Evolutionary conservation across 2,797 vertebrate genomes (phyloP), one percentile per base, ranked within the genome.

Genomic region (Urosaurus nigricauda): DNA sequence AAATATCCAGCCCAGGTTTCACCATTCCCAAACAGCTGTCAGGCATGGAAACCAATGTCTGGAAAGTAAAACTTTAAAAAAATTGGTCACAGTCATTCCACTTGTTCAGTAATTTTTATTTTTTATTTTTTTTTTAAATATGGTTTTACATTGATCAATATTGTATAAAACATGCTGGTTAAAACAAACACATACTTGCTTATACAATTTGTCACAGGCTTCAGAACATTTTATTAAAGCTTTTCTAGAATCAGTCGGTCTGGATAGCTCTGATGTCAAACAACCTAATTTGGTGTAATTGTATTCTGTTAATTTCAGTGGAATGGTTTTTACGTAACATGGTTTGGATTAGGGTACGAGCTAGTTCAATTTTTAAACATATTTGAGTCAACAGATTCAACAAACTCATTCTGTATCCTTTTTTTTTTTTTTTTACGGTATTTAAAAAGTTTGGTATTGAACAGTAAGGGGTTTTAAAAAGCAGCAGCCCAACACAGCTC

Each of bases 1-100:
- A 91, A 88, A 26, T 93, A 89, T 88, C 71, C 75, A 80, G 73
- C n/a, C 16, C 68, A 70, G 8, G 51, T 91, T 90, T 86, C 35
- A 37, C 70, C 29, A 1, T 17, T 63, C 9, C 16, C 12, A 47
- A 82, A 6, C 14, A 1, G 32, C 65, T 91, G 88, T 90, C 83
- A 88, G 32, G 78, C 43, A 88, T 92, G 81, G 8, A 87, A 74
- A 0, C 19, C 78, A 81, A 84, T 87, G 81, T 93, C 90, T 56
- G 85, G 70, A 51, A 63, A 75, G 21, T 80, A 89, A 83, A 77
- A 88, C 86, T 74, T 77, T 81, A 47, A 40, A 73, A 84, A 58
- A 56, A 29, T 75, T 74, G 40, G 68, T 35, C 32, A 56, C 43
- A 78, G 24, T 86, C 32, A 56, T 83, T 68, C 47, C 32, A 16